These are phyloP conservation scores for Ophonus ardosiacus DNA, from an alignment of 2,888 invertebrate species.

Conservation along the genomic window DNA sequence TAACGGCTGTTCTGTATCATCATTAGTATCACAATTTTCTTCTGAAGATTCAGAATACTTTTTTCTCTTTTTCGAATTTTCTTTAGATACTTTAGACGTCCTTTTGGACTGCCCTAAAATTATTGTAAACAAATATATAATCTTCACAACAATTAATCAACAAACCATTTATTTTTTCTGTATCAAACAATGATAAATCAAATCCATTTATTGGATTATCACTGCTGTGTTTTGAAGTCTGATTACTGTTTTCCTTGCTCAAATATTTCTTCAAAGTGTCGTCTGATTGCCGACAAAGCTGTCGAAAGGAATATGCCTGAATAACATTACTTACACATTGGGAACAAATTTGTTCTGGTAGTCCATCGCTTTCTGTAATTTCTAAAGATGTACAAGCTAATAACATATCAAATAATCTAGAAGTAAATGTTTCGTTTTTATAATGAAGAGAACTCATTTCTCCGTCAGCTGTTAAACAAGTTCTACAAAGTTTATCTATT, in stretches of 20 bases:
- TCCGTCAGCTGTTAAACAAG: slow-evolving; percentile 62
- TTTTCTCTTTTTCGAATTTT: slow-evolving; percentile 54
- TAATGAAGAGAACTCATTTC: slow-evolving; percentile 62
- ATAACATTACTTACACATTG: slow-evolving; percentile 63
- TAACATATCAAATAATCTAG: slow-evolving; percentile 65
- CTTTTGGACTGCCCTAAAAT: slow-evolving; percentile 39
- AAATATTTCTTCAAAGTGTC: slow-evolving; percentile 59
- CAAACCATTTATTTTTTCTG: slow-evolving; percentile 51
- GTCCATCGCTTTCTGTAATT: slow-evolving; percentile 65
- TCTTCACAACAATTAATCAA: background rate
- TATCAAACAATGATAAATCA: slow-evolving; percentile 30
- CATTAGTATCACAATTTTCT: slow-evolving; percentile 23
- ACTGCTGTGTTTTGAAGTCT: background rate
- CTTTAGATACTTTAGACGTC: slow-evolving; percentile 57
- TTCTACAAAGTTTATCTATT: slow-evolving; percentile 63
- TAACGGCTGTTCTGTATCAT: slow-evolving; percentile 66
- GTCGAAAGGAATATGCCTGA: slow-evolving; percentile 64
- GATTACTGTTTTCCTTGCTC: background rate
- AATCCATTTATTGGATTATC: slow-evolving; percentile 39
- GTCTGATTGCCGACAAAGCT: slow-evolving; percentile 64
- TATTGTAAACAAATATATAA: background rate
- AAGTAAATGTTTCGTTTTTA: slow-evolving; percentile 53
- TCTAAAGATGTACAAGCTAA: slow-evolving; percentile 64
- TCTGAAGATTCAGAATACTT: slow-evolving; percentile 24
- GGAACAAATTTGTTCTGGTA: slow-evolving; percentile 65